These are phyloP conservation scores for Phaedon cochleariae DNA, from an alignment of 2,888 invertebrate genomes.

Conservation along the genomic window DNA sequence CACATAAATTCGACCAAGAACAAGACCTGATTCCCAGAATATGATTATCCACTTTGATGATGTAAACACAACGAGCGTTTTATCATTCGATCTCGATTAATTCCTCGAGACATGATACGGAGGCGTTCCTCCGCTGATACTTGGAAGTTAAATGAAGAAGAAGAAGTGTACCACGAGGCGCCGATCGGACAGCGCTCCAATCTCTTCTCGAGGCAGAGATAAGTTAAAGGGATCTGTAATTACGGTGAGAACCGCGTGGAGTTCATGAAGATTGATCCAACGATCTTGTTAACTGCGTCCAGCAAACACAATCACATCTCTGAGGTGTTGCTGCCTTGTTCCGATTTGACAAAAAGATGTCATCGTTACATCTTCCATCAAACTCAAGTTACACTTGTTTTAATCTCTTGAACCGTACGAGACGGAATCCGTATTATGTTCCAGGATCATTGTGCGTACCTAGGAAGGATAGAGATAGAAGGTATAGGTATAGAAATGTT, in stretches of 20 bases:
- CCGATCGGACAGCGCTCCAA: slow-evolving; percentile 14
- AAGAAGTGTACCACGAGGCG: slow-evolving; percentile 16
- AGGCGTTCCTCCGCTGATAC: slow-evolving; percentile 14
- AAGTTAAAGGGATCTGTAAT: not conserved
- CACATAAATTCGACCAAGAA: slow-evolving; percentile 14
- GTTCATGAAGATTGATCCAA: not conserved
- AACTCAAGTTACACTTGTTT: too few relatives aligned
- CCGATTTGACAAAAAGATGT: too few relatives aligned
- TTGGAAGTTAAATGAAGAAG: slow-evolving; percentile 2
- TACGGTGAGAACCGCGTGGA: not conserved
- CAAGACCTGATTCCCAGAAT: slow-evolving; percentile 27
- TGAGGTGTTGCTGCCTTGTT: too few relatives aligned
- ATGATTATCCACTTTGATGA: slow-evolving; percentile 46
- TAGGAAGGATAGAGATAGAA: too few relatives aligned
- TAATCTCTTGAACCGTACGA: too few relatives aligned
- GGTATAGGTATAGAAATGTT: too few relatives aligned
- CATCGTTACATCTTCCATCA: too few relatives aligned
- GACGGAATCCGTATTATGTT: too few relatives aligned
- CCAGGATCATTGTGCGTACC: too few relatives aligned
- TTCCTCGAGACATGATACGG: slow-evolving; percentile 39
- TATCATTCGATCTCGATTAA: slow-evolving; percentile 47
- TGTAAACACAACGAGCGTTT: slow-evolving; percentile 43
- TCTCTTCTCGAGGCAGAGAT: slow-evolving; percentile 1
- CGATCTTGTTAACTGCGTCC: slow-evolving; percentile 1
- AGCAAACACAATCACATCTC: too few relatives aligned